These are phyloP conservation scores for Dynastes maya DNA, from an alignment of 2,888 invertebrate genomes.

Conservation along the genomic window DNA sequence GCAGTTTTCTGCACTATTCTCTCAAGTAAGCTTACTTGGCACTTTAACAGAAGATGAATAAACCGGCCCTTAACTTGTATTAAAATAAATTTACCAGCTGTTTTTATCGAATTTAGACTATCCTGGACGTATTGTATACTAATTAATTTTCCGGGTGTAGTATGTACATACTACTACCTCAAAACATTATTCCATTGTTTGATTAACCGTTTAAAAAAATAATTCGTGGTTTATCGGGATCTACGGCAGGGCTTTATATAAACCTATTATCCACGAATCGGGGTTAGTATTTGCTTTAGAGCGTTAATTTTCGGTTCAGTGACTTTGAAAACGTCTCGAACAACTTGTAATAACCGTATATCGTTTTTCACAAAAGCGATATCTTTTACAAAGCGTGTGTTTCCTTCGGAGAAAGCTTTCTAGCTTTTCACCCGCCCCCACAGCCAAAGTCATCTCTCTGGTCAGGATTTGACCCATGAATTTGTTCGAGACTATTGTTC, in stretches of 20 bases:
- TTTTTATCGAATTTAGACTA: no score
- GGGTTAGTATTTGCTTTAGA: slow-evolving; percentile 26
- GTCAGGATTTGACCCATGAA: slow-evolving; percentile 47
- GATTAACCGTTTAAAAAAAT: no score
- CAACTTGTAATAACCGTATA: slow-evolving; percentile 51
- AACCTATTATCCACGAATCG: slow-evolving; percentile 16
- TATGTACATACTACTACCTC: no score
- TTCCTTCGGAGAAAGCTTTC: slow-evolving; percentile 44
- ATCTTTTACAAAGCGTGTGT: slow-evolving; percentile 49
- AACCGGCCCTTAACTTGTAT: no score
- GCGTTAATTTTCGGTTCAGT: slow-evolving; percentile 38
- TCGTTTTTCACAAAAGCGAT: slow-evolving; percentile 50
- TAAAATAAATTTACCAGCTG: no score
- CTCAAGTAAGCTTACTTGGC: no score
- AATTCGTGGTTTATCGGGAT: not conserved
- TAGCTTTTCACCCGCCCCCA: slow-evolving; percentile 17
- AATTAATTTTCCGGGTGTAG: no score
- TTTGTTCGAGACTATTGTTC: slow-evolving; percentile 45
- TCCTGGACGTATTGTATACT: no score
- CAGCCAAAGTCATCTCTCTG: slow-evolving; percentile 24
- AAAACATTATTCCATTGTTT: no score
- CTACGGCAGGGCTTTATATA: not conserved
- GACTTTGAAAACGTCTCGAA: slow-evolving; percentile 32
- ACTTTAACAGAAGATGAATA: no score
- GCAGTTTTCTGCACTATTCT: no score